Evolutionary conservation across 2,888 invertebrate genomes (phyloP).

Genomic region (Rhingia rostrata): DNA sequence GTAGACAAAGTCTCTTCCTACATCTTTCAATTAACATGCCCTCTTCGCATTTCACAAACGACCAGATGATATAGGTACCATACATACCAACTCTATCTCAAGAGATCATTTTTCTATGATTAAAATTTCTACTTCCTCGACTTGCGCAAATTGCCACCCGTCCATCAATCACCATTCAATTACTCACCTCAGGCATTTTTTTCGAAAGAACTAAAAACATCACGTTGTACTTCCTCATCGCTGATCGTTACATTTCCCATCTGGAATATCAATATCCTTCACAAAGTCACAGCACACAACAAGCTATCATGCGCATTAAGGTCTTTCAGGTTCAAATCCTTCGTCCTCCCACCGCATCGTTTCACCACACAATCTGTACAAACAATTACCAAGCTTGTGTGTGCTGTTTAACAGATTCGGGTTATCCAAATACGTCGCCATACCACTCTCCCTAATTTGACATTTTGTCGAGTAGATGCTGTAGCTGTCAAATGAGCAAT

Average conservation of each 20-base stretch:
- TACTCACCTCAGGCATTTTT: conserved; percentile 23
- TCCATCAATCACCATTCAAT: conserved; percentile 40
- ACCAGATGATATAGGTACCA: neutral
- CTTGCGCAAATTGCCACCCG: conserved; percentile 22
- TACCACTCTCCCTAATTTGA: conserved; percentile 72
- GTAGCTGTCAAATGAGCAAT: conserved; percentile 69
- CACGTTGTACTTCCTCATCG: conserved; percentile 45
- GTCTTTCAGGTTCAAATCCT: conserved; percentile 63
- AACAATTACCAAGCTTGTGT: conserved; percentile 57
- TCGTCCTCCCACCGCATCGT: conserved; percentile 17
- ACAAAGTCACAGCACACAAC: conserved; percentile 31
- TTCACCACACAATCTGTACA: conserved; percentile 49
- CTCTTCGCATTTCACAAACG: neutral
- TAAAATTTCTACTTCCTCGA: neutral
- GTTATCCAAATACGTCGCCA: conserved; percentile 72
- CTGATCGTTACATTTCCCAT: conserved; percentile 54
- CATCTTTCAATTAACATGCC: neutral
- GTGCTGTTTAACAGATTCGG: conserved; percentile 60
- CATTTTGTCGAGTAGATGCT: conserved; percentile 74
- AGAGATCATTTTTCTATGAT: neutral
- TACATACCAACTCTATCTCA: neutral
- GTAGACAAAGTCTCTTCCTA: too few species aligned
- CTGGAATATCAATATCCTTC: conserved; percentile 70
- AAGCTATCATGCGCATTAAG: conserved; percentile 55
- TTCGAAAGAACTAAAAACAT: conserved; percentile 7